Base-by-base conservation (phyloP, 2,888 invertebrate species). In the Acanthoscelides obtectus region DNA sequence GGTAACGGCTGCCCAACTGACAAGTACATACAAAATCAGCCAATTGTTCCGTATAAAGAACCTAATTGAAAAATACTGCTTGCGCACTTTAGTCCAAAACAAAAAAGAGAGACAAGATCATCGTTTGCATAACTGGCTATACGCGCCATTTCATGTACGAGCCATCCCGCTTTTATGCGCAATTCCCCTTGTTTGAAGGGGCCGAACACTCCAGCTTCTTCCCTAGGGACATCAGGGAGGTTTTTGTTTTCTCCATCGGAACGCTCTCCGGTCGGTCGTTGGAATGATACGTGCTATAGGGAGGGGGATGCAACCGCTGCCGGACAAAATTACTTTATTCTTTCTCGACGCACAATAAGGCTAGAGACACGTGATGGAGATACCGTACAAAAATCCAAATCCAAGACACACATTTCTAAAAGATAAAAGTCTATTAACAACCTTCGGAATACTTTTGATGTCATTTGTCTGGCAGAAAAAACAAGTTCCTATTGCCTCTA, bases 291-390 rank as follows among this genome's bases (percentile, higher is more conserved):
- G 45, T 45, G 45, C 6, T 45, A 45, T 45, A 45, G 45, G 12
- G 45, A 17, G 12, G 45, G 12, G 45, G 12, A 45, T 12, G 45
- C 45, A 12, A 25, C n/a, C n/a, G n/a, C n/a, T 25, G 17, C 45
- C 45, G 45, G 45, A 45, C 45, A 45, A 45, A 45, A 45, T 45
- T 45, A 45, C 45, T 45, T 12, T 45, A 45, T 45, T 72, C 67
- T 67, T 67, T 67, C 67, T 2, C n/a, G 20, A 22, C 67, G n/a
- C n/a, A n/a, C n/a, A n/a, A n/a, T n/a, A n/a, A n/a, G n/a, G n/a
- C n/a, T n/a, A n/a, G n/a, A n/a, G n/a, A n/a, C n/a, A n/a, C n/a
- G n/a, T n/a, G n/a, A n/a, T n/a, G n/a, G n/a, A n/a, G n/a, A n/a
- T n/a, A n/a, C n/a, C n/a, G n/a, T n/a, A n/a, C n/a, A n/a, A n/a